Conservation (phyloP, 2,113 vertebrate species). For the Spea multiplicata region DNA sequence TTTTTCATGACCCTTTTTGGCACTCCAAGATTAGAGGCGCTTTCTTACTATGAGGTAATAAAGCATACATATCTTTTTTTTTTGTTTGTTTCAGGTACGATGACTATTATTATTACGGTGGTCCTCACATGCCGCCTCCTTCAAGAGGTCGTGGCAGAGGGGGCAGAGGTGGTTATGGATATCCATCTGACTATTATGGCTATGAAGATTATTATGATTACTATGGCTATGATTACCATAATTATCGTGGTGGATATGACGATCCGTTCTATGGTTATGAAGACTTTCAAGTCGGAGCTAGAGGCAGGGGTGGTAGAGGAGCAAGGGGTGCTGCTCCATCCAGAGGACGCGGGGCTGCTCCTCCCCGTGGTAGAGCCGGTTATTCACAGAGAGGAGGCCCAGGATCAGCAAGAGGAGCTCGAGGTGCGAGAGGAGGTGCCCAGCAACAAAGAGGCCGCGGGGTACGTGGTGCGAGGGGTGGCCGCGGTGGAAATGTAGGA, state of each 20-base stretch:
- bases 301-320: conserved; percentile 86
- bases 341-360: conserved; percentile 83
- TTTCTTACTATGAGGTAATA: too few relatives aligned
- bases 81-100: conserved; percentile 80
- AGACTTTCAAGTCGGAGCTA: conserved; percentile 89
- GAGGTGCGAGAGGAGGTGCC: conserved; percentile 90
- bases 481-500: conserved; percentile 99
- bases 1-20: too few relatives aligned
- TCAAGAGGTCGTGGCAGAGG: conserved; percentile 86
- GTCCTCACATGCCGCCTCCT: conserved; percentile 90
- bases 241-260: conserved; percentile 97
- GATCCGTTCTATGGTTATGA: conserved; percentile 98
- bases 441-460: conserved; percentile 95
- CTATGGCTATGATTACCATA: conserved; percentile 97
- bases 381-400: conserved; percentile 92
- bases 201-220: conserved; percentile 99
- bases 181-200: conserved; percentile 93
- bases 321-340: conserved; percentile 84
- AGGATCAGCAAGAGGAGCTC: conserved; percentile 83
- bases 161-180: conserved; percentile 85
- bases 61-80: background rate
- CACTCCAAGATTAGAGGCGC: too few relatives aligned
- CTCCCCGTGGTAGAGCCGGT: conserved; percentile 86
- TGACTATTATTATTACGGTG: conserved; percentile 97
- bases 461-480: conserved; percentile 99